Conservation (phyloP, 1,140 invertebrate species). For the Grapholita molesta region DNA sequence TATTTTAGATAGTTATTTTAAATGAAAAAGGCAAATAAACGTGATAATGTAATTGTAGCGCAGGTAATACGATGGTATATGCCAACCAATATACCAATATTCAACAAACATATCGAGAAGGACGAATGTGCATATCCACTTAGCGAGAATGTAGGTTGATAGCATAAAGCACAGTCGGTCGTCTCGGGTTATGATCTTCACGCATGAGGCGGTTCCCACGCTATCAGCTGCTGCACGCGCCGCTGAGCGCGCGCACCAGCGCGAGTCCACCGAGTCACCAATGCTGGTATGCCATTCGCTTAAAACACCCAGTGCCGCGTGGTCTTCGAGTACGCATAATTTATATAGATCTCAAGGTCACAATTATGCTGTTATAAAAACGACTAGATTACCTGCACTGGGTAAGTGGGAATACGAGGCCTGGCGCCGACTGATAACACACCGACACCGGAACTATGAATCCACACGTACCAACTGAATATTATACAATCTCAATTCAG, state of each 20-base stretch:
- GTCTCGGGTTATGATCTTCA: conserved; percentile 24
- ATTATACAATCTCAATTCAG: conserved; percentile 1
- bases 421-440: conserved; percentile 23
- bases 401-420: background rate
- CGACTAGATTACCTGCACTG: background rate
- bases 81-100: background rate
- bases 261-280: conserved; percentile 29
- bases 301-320: background rate
- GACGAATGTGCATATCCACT: conserved; percentile 1
- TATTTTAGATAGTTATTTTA: too few relatives aligned
- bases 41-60: background rate
- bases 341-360: background rate
- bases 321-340: background rate
- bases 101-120: background rate
- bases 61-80: background rate
- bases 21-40: background rate
- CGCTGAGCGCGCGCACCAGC: conserved; percentile 46
- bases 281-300: background rate
- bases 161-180: conserved; percentile 2
- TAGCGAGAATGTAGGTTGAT: conserved; percentile 2
- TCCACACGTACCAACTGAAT: background rate
- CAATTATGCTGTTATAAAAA: background rate
- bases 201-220: conserved; percentile 58
- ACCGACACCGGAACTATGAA: conserved; percentile 6
- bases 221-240: conserved; percentile 64